Base-by-base conservation (phyloP, 2,113 vertebrate species). In the Eretmochelys imbricata region DNA sequence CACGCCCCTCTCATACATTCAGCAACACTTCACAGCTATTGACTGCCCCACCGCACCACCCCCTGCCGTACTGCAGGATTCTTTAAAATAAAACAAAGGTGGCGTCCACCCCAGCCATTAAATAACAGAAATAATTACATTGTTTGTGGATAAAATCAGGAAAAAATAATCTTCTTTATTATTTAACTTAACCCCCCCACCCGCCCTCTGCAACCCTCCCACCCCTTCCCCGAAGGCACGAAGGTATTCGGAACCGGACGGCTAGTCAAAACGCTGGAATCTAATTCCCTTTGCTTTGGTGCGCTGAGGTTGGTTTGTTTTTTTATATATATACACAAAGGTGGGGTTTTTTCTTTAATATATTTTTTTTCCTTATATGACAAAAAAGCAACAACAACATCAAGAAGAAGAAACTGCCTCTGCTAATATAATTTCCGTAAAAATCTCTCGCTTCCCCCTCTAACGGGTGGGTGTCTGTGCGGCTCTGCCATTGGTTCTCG, bases 221-320 rank as follows among this genome's bases (percentile, higher is more conserved):
- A 93, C 87, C 98, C 97, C 94, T 94, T 97, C 97, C 95, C 94
- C 54, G 86, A 98, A 98, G 98, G 98, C 98, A 98, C 94, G 88
- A 96, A 98, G 98, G 98, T 98, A 98, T 88, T 96, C 98, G 93
- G 95, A 97, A 97, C 97, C 88, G 96, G 98, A 97, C 93, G 88
- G 93, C 51, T 97, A 98, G 98, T 97, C 96, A 97, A 93, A 97
- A 96, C 84, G 93, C 97, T 98, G 96, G 97, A 94, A 96, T 97
- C 97, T 98, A 98, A 98, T 98, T 98, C 62, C 97, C 98, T 99
- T 98, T 98, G 98, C 98, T 99, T 99, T 98, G 98, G 98, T 98
- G 97, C 94, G 97, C 95, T 86, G 91, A 89, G 95, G 85, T 90
- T 46, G 50, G 69, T 84, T 95, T 92, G 89, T 82, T 82, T 84